Base-by-base conservation (phyloP, 1,140 invertebrate species). In the Capitella teleta region DNA sequence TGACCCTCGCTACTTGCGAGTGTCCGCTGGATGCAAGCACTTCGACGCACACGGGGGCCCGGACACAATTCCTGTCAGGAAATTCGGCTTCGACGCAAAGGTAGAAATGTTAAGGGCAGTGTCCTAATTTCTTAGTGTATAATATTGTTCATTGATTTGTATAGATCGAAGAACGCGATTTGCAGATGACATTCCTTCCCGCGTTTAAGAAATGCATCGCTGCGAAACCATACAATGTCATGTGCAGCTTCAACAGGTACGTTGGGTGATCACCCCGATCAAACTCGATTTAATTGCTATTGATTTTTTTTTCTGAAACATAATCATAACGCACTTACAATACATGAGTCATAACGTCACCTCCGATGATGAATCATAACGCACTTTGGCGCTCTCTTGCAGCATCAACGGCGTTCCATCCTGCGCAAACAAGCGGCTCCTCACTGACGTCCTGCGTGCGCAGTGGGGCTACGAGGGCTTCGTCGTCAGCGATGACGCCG, bases 351-450 rank as follows among this genome's bases (percentile, higher is more conserved):
- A n/a, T n/a, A n/a, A n/a, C n/a, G n/a, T n/a, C n/a, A n/a, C n/a
- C n/a, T n/a, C n/a, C n/a, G n/a, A n/a, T n/a, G n/a, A n/a, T n/a
- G n/a, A n/a, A n/a, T n/a, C n/a, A n/a, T n/a, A n/a, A n/a, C n/a
- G n/a, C n/a, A n/a, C n/a, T n/a, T n/a, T n/a, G n/a, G n/a, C n/a
- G n/a, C n/a, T n/a, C n/a, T 32, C 26, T 56, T 53, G 2, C 51
- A 67, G 65, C 45, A 54, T 68, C 5, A 68, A 68, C 55, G 66
- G 64, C 23, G 49, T 64, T 2, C 66, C 66, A 16, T 56, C 66
- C 1, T 68, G 66, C 59, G 64, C 61, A 6, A 61, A 68, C 43
- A 61, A 62, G 23, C 49, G 49, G 12, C 54, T 68, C 2, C 28
- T 68, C 41, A 68, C 64, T 18, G 63, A 64, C 40, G 55, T 68